Evolutionary conservation across 1,140 invertebrate species (phyloP), one percentile per base, ranked within the genome.

Genomic region (Bactericera cockerelli): DNA sequence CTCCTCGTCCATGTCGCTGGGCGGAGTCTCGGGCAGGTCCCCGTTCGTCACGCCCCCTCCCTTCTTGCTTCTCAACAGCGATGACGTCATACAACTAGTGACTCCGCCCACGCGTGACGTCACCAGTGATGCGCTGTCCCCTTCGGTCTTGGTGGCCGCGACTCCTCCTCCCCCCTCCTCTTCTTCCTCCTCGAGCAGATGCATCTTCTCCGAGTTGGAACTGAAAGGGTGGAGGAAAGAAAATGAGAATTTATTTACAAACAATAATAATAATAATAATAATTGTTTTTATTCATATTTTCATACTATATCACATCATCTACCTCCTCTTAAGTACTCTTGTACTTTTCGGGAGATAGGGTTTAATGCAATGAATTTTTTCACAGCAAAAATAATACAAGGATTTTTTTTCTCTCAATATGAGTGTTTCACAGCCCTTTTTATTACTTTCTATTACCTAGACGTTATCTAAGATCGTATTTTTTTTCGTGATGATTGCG

Each of bases 201-300:
- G 64, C 64, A 65, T 65, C 61, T 59, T 65, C n/a, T n/a, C n/a
- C 56, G 59, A 49, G 38, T 64, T 65, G 26, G 63, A 39, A 36
- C 64, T 65, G 63, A 10, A 62, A 65, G 59, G 61, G n/a, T n/a
- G n/a, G n/a, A n/a, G 21, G 59, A 19, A 39, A 10, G n/a, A 42
- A 42, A 1, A 57, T 19, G 19, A 56, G 42, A 2, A 19, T 49
- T n/a, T n/a, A n/a, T n/a, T n/a, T n/a, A n/a, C n/a, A n/a, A n/a
- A n/a, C n/a, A n/a, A n/a, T n/a, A n/a, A n/a, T n/a, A n/a, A n/a
- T n/a, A n/a, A n/a, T n/a, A n/a, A n/a, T n/a, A n/a, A n/a, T n/a
- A n/a, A n/a, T n/a, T n/a, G n/a, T n/a, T n/a, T n/a, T n/a, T n/a
- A n/a, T n/a, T n/a, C n/a, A n/a, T n/a, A n/a, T n/a, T n/a, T n/a